phyloP scores from a whole-genome alignment of 2,888 invertebrate species.

The Aspidiotus rigidus region DNA sequence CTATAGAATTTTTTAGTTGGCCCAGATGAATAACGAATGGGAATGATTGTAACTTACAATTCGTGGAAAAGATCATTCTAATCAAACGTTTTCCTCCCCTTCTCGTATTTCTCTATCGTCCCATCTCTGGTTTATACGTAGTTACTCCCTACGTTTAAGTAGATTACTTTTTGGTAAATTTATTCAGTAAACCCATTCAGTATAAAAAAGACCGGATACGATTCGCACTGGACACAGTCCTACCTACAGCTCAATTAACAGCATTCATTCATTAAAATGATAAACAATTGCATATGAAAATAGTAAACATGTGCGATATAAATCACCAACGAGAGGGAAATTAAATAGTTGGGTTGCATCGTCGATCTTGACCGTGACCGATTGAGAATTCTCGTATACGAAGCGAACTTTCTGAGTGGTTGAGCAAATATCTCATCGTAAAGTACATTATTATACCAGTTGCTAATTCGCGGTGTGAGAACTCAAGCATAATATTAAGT shows the following conservation, averaged over 20 bases:
- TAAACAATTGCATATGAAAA: not conserved
- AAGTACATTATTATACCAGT: not conserved
- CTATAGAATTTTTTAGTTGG: no score
- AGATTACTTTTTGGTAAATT: not conserved
- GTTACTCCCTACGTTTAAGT: no score
- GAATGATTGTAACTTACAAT: no score
- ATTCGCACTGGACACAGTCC: not conserved
- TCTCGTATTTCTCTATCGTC: no score
- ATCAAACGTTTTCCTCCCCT: no score
- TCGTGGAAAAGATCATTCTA: no score
- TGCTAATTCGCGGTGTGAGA: not conserved
- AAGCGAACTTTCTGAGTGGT: conserved; percentile 1
- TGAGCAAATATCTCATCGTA: no score
- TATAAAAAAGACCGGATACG: not conserved
- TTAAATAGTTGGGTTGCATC: conserved; percentile 22
- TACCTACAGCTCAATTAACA: not conserved
- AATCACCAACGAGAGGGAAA: conserved; percentile 22
- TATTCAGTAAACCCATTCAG: not conserved
- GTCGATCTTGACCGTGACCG: conserved; percentile 29
- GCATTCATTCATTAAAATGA: conserved; percentile 4
- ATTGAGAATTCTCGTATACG: conserved; percentile 19
- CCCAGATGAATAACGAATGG: no score
- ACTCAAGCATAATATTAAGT: not conserved
- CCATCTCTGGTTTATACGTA: no score
- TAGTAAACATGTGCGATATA: not conserved